Percentiles rank a stretch among this genome's conserved stretches.
Evolutionary conservation across 30 jellyfish, hydroid and myxozoan genomes (phyloP).

Genomic region (Pseudorhiza aurosa): DNA sequence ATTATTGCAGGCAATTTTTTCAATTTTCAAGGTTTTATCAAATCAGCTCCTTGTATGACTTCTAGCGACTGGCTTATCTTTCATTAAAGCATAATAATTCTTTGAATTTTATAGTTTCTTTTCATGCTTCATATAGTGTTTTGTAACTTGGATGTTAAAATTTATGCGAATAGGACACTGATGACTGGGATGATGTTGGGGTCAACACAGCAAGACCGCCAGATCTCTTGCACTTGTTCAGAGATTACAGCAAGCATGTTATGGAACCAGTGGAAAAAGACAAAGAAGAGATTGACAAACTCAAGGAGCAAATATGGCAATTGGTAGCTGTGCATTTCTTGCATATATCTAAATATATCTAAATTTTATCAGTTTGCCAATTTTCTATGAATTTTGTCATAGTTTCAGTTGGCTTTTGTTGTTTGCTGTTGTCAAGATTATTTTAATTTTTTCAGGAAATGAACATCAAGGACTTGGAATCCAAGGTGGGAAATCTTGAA

Average conservation of each 20-base stretch:
- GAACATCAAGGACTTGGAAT: conserved; percentile 8
- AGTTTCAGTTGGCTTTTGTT: too few relatives aligned
- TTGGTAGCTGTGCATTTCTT: conserved; percentile 68
- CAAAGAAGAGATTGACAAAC: conserved; percentile 67
- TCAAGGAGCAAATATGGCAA: conserved; percentile 50
- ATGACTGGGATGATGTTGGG: conserved; percentile 99
- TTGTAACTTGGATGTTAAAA: too few relatives aligned
- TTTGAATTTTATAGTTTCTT: too few relatives aligned
- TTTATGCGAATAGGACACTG: conserved; percentile 72
- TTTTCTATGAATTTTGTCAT: too few relatives aligned
- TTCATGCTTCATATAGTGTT: too few relatives aligned
- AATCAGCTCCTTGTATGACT: too few relatives aligned
- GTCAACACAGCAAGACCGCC: conserved; percentile 95
- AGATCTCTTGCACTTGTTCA: conserved; percentile 67
- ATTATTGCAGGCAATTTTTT: too few relatives aligned
- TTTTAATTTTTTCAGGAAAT: conserved; percentile 20
- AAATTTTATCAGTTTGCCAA: neutral
- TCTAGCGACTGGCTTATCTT: too few relatives aligned
- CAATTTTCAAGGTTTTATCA: too few relatives aligned
- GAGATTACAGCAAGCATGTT: conserved; percentile 90
- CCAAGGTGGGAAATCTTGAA: neutral
- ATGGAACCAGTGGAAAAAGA: conserved; percentile 68
- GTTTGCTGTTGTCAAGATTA: too few relatives aligned
- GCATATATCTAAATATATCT: too few relatives aligned
- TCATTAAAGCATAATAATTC: too few relatives aligned